Evolutionary conservation across 2,888 invertebrate genomes (phyloP).

Genomic region (Meandrusa payeni): DNA sequence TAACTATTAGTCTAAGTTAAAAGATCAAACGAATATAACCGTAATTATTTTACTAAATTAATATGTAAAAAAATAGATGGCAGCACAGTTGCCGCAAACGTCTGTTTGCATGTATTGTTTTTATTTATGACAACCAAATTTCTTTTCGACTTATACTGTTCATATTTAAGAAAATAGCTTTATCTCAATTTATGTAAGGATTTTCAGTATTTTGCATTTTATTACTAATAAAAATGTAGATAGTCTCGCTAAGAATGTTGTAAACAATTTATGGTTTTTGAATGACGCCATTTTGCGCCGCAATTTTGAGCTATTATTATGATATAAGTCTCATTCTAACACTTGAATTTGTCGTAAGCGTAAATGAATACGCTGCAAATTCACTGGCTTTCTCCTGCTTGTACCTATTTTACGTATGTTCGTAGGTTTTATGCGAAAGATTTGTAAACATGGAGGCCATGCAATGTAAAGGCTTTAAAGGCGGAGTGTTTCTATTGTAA

Average conservation of each 20-base stretch:
- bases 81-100: conserved; percentile 27
- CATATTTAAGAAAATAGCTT: not conserved
- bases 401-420: conserved; percentile 43
- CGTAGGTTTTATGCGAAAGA: conserved; percentile 64
- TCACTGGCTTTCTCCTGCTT: conserved; percentile 63
- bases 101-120: conserved; percentile 21
- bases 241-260: not conserved
- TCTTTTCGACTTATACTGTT: not conserved
- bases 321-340: conserved; percentile 53
- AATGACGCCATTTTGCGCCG: conserved; percentile 72
- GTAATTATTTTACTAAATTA: too few species aligned
- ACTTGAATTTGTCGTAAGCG: conserved; percentile 34
- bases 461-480: conserved; percentile 39
- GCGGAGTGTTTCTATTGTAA: conserved; percentile 39
- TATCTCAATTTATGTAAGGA: not conserved
- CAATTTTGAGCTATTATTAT: conserved; percentile 48
- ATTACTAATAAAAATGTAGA: too few species aligned
- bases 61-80: conserved; percentile 13
- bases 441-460: conserved; percentile 80
- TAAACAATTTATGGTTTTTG: conserved; percentile 24
- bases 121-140: not conserved
- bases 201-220: not conserved
- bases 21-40: too few species aligned
- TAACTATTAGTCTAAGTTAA: too few species aligned
- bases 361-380: conserved; percentile 55